Evolutionary conservation across 1,140 invertebrate genomes (phyloP), one percentile per base, ranked within the genome.

Genomic region (Rhagoletis pomonella): DNA sequence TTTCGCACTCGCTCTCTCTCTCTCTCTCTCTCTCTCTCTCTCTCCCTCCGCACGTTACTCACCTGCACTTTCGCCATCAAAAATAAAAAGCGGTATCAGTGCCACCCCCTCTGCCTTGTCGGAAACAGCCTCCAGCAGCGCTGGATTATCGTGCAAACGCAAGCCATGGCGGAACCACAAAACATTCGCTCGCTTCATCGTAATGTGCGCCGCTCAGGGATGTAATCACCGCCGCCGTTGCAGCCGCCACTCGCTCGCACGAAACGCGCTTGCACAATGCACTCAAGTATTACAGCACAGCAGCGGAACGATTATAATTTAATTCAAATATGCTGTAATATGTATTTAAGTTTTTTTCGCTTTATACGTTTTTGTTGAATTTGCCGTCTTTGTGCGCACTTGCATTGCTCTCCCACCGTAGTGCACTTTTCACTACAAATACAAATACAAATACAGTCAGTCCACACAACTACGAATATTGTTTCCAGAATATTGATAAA

Each of bases 131-230:
- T 94, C 93, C 14, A 95, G 89, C n/a, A 97, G 88, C 0, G 96
- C 94, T 1, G 96, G 96, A 92, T 97, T 97, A 91, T 97, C 96
- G 91, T 97, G 96, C 1, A 97, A 93, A 14, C 96, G 94, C 39
- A 97, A 90, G 4, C 96, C 96, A 93, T 97, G 96, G 0, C 96
- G 94, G 90, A 96, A 97, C 96, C 96, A 97, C 77, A 92, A 90
- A 39, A 92, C 90, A 88, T 92, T 92, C 39, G 91, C 89, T 50
- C 87, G 73, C 47, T 81, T 81, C 7, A 47, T 10, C 73, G 55
- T 81, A 62, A 62, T 14, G 4, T 14, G 9, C n/a, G 60, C 10
- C 64, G 58, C 17, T 7, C 58, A 64, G 10, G 9, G 14, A 19
- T 62, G 10, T 12, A 39, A 4, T 42, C 44, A 50, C 81, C 12